These are phyloP conservation scores for Ophion costatus DNA, from an alignment of 2,888 invertebrate species.

Conservation along the genomic window DNA sequence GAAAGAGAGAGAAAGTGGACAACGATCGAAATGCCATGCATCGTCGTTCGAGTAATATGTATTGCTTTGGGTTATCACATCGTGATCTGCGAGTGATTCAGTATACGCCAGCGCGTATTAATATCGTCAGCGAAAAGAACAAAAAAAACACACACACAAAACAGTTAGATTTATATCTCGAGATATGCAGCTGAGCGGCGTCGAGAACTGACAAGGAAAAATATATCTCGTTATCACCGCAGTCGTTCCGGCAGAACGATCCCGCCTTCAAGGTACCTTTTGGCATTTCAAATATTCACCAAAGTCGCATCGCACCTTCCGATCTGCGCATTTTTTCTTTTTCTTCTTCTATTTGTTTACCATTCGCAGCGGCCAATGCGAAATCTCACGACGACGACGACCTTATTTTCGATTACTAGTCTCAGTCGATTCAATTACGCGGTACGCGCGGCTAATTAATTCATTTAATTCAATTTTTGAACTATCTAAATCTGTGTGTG, in stretches of 20 bases:
- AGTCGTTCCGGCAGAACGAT: conserved; percentile 29
- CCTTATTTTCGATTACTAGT: conserved; percentile 35
- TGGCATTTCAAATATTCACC: conserved; percentile 29
- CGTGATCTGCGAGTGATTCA: conserved; percentile 62
- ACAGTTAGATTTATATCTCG: conserved; percentile 39
- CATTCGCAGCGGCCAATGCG: background rate
- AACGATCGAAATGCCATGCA: conserved; percentile 30
- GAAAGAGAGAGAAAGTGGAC: conserved; percentile 8
- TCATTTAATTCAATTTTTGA: conserved; percentile 16
- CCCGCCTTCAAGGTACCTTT: conserved; percentile 12
- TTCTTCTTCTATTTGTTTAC: background rate
- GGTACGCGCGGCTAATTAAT: conserved; percentile 27
- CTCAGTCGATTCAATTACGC: conserved; percentile 43
- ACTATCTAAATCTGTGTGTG: conserved; percentile 9
- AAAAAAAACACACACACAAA: conserved; percentile 13
- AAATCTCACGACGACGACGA: conserved; percentile 15
- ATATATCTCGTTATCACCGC: conserved; percentile 31
- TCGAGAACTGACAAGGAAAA: conserved; percentile 5
- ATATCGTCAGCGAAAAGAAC: background rate
- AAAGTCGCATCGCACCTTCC: conserved; percentile 15
- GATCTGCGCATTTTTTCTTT: background rate
- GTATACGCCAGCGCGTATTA: conserved; percentile 23
- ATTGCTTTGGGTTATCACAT: conserved; percentile 76
- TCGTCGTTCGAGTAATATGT: conserved; percentile 65
- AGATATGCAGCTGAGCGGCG: conserved; percentile 17